Conservation (phyloP, 2,113 vertebrate species). For the Strix aluco region DNA sequence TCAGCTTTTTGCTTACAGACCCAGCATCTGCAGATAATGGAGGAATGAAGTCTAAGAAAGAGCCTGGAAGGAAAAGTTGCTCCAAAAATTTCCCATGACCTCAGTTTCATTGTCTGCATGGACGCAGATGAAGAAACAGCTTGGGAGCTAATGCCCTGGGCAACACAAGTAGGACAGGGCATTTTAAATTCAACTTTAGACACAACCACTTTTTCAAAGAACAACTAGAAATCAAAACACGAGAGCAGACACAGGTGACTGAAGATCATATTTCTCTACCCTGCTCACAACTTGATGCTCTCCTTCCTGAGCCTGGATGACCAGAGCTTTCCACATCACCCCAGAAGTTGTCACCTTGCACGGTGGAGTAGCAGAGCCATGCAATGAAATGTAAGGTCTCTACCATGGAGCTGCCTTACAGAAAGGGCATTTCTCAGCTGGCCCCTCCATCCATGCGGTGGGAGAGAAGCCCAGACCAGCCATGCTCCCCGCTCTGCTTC, state of each 20-base stretch:
- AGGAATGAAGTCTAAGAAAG: background rate
- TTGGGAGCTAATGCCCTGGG: background rate
- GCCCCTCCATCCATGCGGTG: accelerated
- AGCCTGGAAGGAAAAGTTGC: background rate
- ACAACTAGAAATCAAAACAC: background rate
- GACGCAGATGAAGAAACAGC: background rate
- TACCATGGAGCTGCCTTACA: background rate
- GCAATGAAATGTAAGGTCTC: background rate
- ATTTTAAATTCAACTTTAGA: background rate
- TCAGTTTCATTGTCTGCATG: background rate
- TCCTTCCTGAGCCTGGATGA: background rate
- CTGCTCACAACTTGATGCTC: background rate
- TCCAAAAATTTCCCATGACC: background rate
- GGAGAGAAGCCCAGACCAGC: background rate
- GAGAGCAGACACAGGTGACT: background rate
- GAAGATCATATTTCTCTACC: background rate
- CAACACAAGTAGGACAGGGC: background rate
- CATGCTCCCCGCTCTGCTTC: background rate
- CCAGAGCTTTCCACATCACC: background rate
- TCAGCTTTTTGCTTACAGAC: background rate
- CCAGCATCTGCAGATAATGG: background rate
- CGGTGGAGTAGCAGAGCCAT: background rate
- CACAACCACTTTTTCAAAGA: background rate
- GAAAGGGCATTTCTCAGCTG: background rate
- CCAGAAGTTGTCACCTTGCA: background rate